Evolutionary conservation across 1,140 invertebrate genomes (phyloP).

Genomic region (Mya arenaria): DNA sequence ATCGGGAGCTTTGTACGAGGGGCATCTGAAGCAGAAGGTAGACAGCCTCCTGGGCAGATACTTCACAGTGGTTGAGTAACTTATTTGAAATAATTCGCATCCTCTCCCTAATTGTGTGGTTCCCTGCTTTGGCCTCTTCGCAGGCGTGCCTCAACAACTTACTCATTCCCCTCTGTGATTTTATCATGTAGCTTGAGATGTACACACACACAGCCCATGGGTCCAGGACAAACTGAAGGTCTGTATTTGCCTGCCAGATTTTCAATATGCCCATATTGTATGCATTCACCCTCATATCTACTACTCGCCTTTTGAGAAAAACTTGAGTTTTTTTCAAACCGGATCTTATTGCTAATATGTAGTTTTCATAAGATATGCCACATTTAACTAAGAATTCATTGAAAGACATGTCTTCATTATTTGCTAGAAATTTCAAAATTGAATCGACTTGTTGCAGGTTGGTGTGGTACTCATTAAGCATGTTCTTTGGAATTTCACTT

Average conservation of each 20-base stretch:
- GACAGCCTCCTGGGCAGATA: conserved; percentile 57
- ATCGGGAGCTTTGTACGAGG: conserved; percentile 23
- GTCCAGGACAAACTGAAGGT: conserved; percentile 59
- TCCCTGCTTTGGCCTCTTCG: conserved; percentile 52
- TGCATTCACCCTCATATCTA: conserved; percentile 53
- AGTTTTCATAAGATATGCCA: conserved; percentile 44
- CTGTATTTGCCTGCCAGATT: conserved; percentile 59
- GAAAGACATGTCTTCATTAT: conserved; percentile 5
- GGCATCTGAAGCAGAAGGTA: conserved; percentile 59
- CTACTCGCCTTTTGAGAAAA: conserved; percentile 50
- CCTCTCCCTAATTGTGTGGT: conserved; percentile 41
- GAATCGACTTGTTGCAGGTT: neutral
- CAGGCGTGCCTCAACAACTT: conserved; percentile 31
- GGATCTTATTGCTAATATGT: conserved; percentile 56
- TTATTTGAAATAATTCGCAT: conserved; percentile 53
- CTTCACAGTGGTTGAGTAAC: conserved; percentile 57
- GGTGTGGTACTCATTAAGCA: conserved; percentile 5
- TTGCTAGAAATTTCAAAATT: neutral
- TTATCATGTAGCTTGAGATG: conserved; percentile 57
- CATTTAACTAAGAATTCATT: conserved; percentile 53
- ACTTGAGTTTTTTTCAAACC: conserved; percentile 50
- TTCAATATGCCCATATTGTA: conserved; percentile 49
- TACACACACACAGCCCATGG: conserved; percentile 55
- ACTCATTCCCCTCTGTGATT: conserved; percentile 57
- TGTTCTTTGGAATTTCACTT: conserved; percentile 3